phyloP scores from a whole-genome alignment of 2,888 invertebrate genomes.

The Platycheirus rosarum region DNA sequence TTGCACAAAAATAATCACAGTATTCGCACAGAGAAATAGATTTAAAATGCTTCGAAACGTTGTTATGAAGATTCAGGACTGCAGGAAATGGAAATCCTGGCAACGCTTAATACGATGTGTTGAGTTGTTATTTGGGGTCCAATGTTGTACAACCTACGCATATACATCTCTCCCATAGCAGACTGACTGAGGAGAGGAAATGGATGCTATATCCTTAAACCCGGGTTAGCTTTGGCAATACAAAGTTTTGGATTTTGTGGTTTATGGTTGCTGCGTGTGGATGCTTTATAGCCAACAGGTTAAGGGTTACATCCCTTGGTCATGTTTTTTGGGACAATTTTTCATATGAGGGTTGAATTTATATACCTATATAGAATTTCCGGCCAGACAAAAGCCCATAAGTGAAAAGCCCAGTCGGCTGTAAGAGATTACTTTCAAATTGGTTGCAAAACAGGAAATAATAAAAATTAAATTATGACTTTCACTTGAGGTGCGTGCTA shows the following conservation, averaged over 20 bases:
- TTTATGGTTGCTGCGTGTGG: slow-evolving; percentile 57
- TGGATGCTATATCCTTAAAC: not conserved
- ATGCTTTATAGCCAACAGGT: slow-evolving; percentile 70
- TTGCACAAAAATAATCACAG: slow-evolving; percentile 25
- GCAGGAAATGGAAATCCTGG: too few relatives aligned
- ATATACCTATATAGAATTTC: too few relatives aligned
- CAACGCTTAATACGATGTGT: not conserved
- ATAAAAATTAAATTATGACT: slow-evolving; percentile 69
- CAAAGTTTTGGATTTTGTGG: slow-evolving; percentile 59
- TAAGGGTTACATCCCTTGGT: slow-evolving; percentile 57
- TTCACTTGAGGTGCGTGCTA: not conserved
- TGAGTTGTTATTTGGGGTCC: not conserved
- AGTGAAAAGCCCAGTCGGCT: slow-evolving; percentile 37
- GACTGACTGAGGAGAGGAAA: not conserved
- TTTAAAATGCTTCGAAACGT: slow-evolving; percentile 16
- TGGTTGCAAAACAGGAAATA: slow-evolving; percentile 60
- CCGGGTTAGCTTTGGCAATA: slow-evolving; percentile 10
- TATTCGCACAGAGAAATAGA: slow-evolving; percentile 1
- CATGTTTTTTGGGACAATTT: slow-evolving; percentile 22
- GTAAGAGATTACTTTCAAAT: slow-evolving; percentile 62
- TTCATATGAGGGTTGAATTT: not conserved
- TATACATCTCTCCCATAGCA: not conserved
- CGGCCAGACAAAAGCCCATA: slow-evolving; percentile 33
- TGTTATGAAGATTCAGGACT: not conserved
- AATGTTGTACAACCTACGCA: slow-evolving; percentile 17